These are phyloP conservation scores for Chelon labrosus DNA, from an alignment of 2,797 vertebrate genomes.

Conservation along the genomic window DNA sequence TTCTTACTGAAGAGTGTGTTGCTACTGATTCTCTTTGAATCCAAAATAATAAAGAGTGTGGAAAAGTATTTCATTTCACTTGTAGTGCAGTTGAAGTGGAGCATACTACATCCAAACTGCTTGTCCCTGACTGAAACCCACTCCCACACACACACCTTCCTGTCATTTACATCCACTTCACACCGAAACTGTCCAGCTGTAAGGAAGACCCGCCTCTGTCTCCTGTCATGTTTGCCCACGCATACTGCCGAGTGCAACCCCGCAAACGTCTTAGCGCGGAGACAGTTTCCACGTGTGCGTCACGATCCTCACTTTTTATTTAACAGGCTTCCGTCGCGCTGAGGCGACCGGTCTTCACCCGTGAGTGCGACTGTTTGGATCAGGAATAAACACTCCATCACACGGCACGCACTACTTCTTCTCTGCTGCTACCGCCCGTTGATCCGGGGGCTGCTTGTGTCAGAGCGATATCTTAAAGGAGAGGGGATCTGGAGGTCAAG, in stretches of 20 bases:
- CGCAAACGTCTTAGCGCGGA: conserved; percentile 6
- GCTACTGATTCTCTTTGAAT: conserved; percentile 8
- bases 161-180: conserved; percentile 2
- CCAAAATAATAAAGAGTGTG: not conserved
- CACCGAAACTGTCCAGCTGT: not conserved
- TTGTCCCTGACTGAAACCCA: conserved; percentile 1
- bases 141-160: not conserved
- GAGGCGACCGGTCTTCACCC: conserved; percentile 1
- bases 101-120: not conserved
- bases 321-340: not conserved
- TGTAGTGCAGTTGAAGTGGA: not conserved
- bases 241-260: not conserved
- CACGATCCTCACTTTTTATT: not conserved
- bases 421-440: not conserved
- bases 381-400: conserved; percentile 14
- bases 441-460: conserved; percentile 14
- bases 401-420: conserved; percentile 8
- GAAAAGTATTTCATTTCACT: not conserved
- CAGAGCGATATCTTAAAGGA: conserved; percentile 20
- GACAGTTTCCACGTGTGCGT: not conserved
- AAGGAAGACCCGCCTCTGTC: not conserved
- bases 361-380: conserved; percentile 10
- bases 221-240: not conserved
- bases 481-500: conserved; percentile 36
- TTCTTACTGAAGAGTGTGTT: not conserved